phyloP scores from a whole-genome alignment of 2,888 invertebrate species.

The Rapana venosa region DNA sequence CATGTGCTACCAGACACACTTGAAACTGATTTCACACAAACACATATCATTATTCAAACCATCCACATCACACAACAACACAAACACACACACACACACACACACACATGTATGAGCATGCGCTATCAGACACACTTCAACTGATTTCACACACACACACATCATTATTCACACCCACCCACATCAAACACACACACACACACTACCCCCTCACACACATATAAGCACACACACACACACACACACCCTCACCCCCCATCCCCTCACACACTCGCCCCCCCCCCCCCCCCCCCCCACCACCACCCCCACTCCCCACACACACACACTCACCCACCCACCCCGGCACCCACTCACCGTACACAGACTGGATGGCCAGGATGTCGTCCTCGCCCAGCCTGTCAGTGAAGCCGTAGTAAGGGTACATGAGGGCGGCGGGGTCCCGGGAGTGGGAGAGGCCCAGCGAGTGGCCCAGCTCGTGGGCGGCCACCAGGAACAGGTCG shows the following conservation, averaged over 20 bases:
- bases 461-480: slow-evolving; percentile 77
- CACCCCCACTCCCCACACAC: neutral
- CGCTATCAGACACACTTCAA: too few species aligned
- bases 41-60: too few species aligned
- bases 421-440: slow-evolving; percentile 71
- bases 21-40: neutral
- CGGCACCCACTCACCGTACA: slow-evolving; percentile 38
- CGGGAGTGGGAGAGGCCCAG: slow-evolving; percentile 75
- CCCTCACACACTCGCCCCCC: too few species aligned
- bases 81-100: neutral
- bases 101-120: neutral
- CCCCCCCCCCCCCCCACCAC: neutral
- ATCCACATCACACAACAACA: neutral
- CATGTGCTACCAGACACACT: neutral
- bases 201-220: too few species aligned
- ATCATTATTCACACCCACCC: too few species aligned
- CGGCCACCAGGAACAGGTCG: slow-evolving; percentile 69
- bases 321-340: neutral
- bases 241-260: too few species aligned
- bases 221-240: too few species aligned
- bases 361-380: slow-evolving; percentile 66
- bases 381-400: slow-evolving; percentile 70
- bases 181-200: too few species aligned
- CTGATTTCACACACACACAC: too few species aligned
- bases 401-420: slow-evolving; percentile 68